These are phyloP conservation scores for Desmodus rotundus DNA, from an alignment of 2,113 vertebrate genomes.

Conservation along the genomic window DNA sequence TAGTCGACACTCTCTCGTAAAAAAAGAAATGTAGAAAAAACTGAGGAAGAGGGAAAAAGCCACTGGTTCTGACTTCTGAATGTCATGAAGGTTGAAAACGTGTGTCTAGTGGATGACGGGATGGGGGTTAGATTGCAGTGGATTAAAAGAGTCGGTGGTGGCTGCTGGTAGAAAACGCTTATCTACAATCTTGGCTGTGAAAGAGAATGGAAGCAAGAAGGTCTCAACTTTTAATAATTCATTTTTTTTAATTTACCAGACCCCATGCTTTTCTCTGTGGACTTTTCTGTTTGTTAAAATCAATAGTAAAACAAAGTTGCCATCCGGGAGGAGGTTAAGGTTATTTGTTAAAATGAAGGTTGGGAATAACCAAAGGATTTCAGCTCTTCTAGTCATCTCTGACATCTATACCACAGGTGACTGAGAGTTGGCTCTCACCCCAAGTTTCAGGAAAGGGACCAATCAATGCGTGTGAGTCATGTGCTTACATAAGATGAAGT, in stretches of 20 bases:
- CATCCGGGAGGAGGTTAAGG: background rate
- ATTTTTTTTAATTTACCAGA: background rate
- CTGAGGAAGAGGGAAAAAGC: background rate
- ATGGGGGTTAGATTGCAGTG: background rate
- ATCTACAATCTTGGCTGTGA: background rate
- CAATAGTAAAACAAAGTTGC: background rate
- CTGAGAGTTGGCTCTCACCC: slow-evolving; percentile 41
- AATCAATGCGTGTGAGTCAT: slow-evolving; percentile 43
- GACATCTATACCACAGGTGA: background rate
- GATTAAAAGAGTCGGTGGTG: background rate
- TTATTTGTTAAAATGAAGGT: background rate
- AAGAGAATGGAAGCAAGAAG: background rate
- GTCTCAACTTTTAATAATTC: background rate
- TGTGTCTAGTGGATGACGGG: background rate
- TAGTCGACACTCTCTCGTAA: background rate
- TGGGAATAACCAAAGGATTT: background rate
- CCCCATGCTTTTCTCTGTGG: background rate
- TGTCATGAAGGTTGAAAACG: background rate
- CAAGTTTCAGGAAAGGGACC: slow-evolving; percentile 57
- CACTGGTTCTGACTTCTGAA: background rate
- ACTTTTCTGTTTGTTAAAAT: background rate
- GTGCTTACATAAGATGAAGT: slow-evolving; percentile 51
- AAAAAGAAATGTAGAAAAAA: background rate
- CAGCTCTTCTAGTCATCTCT: background rate
- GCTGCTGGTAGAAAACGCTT: background rate